A percentile compares a stretch with the other conserved stretches of the same genome.
phyloP scores from a whole-genome alignment of 1,140 invertebrate genomes.

The Magallana angulata region DNA sequence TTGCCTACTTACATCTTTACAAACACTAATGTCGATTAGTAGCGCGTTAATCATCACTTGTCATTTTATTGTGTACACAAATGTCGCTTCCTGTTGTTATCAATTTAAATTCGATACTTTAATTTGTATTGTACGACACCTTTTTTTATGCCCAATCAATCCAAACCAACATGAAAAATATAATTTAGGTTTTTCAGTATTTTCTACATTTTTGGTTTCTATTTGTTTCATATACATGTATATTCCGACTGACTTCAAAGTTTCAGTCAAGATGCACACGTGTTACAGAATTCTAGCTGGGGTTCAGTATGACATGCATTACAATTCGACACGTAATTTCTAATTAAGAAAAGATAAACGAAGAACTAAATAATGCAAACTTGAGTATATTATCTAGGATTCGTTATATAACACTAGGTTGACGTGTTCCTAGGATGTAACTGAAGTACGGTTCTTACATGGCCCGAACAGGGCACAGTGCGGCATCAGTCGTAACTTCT shows the following conservation, averaged over 20 bases:
- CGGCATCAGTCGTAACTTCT: background rate
- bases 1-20: background rate
- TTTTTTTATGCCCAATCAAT: too few species aligned
- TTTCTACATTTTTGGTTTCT: too few species aligned
- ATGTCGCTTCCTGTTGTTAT: slow-evolving; percentile 13
- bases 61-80: background rate
- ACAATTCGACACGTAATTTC: background rate
- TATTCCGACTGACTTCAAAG: too few species aligned
- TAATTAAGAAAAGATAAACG: slow-evolving; percentile 7
- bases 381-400: background rate
- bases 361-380: background rate
- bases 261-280: too few species aligned
- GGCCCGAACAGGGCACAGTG: background rate
- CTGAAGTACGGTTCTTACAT: background rate
- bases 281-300: too few species aligned
- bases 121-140: background rate
- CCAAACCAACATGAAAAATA: too few species aligned
- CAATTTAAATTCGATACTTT: slow-evolving; percentile 1
- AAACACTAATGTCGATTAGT: background rate
- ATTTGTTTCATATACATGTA: too few species aligned
- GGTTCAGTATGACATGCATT: too few species aligned
- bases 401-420: background rate
- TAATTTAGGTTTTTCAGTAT: too few species aligned
- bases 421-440: background rate
- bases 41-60: background rate